Evolutionary conservation across 37 sponge, comb jelly and placozoan genomes (phyloP), one percentile per base, ranked within the genome.

Genomic region (Petrosia ficiformis): DNA sequence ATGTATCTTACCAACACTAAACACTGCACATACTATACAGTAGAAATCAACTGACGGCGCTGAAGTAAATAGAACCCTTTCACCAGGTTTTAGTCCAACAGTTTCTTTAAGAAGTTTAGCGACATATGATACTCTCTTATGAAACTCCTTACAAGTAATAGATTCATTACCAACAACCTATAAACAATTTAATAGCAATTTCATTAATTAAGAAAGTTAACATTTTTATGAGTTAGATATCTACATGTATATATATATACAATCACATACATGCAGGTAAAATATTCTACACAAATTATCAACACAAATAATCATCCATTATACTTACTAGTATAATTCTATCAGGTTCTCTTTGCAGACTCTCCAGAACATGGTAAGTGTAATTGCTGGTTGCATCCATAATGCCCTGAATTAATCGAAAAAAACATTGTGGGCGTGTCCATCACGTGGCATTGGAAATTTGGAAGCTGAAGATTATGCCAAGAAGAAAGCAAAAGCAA

Each of bases 11-110:
- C 89, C 93, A 48, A 86, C 25, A 25, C 87, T 77, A 1, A 81
- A 72, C 1, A 72, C 75, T 31, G 89, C 93, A 36, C 84, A 48
- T 25, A 79, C 75, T 3, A 84, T 40, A 29, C 85, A 84, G 73
- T 77, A 92, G 60, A 92, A 84, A 70, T 87, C 88, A 0, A 84
- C 74, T 2, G 85, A 84, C 1, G 82, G 85, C 4, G 14, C 34
- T 4, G 83, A 57, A 6, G 91, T 85, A 35, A 90, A 67, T 25
- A 90, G 74, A 2, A 90, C 75, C 0, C 86, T 32, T 31, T 85
- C 75, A 21, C 74, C 74, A 0, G 83, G 79, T 22, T 39, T 44
- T n/a, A 82, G 58, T 1, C 86, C 91, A n/a, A n/a, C n/a, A 40
- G 32, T 78, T 71, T 36, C 43, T 39, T 74, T 81, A 35, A 90